These are phyloP conservation scores for Channa maculata DNA, from an alignment of 2,113 vertebrate genomes.

Conservation along the genomic window DNA sequence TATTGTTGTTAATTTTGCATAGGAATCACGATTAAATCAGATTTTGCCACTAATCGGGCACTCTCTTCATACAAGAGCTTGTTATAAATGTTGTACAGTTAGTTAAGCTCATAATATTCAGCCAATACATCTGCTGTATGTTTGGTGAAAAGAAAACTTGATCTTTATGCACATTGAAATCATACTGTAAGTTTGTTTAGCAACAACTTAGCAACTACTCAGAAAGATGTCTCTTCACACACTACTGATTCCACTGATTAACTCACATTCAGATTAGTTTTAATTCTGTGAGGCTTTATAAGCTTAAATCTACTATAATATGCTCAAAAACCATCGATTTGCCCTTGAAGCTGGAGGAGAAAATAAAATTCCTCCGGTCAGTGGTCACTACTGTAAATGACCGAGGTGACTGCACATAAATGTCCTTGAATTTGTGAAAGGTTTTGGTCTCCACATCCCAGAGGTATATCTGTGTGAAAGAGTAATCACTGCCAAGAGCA, in stretches of 20 bases:
- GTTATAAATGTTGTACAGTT: slow-evolving; percentile 42
- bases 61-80: slow-evolving; percentile 39
- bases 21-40: slow-evolving; percentile 46
- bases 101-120: slow-evolving; percentile 29
- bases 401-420: slow-evolving; percentile 95
- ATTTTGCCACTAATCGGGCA: slow-evolving; percentile 52
- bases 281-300: slow-evolving; percentile 77
- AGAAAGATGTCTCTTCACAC: neutral
- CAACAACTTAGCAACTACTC: no score
- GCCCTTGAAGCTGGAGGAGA: slow-evolving; percentile 97
- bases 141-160: no score
- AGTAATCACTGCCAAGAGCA: slow-evolving; percentile 95
- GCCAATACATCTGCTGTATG: slow-evolving; percentile 21
- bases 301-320: slow-evolving; percentile 91
- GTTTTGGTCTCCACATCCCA: slow-evolving; percentile 91
- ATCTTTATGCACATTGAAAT: neutral
- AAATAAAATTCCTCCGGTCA: slow-evolving; percentile 93
- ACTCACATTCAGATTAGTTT: neutral
- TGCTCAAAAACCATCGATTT: slow-evolving; percentile 98
- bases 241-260: slow-evolving; percentile 1
- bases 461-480: slow-evolving; percentile 96
- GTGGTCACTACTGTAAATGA: slow-evolving; percentile 92
- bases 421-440: slow-evolving; percentile 94
- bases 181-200: neutral
- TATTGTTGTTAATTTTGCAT: slow-evolving; percentile 67